A percentile compares a stretch with the other conserved stretches of the same genome.
Conservation (phyloP, 2,113 vertebrate species). For the Hylia prasina region DNA sequence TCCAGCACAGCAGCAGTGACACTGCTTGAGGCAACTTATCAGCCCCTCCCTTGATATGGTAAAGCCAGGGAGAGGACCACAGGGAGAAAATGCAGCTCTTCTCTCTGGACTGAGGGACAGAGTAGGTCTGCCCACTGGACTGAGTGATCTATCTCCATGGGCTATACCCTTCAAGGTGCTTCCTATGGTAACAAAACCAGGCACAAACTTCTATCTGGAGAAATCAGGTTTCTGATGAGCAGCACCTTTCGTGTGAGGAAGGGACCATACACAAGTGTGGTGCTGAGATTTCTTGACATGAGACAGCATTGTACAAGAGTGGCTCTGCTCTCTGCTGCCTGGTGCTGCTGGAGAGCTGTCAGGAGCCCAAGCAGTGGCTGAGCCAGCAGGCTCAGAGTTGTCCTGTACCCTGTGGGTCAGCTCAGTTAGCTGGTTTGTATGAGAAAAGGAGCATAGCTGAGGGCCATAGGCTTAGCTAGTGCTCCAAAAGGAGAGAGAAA, state of each 20-base stretch:
- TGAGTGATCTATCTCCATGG: not conserved
- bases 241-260: not conserved
- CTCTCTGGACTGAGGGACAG: not conserved
- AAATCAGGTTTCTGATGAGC: not conserved
- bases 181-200: not conserved
- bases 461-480: not conserved
- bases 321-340: fast-evolving
- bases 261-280: not conserved
- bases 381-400: not conserved
- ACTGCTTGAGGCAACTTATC: not conserved
- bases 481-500: not conserved
- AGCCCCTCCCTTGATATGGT: not conserved
- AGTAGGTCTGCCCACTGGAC: not conserved
- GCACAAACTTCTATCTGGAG: not conserved
- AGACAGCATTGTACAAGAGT: not conserved
- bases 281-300: not conserved
- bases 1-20: not conserved
- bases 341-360: not conserved
- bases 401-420: not conserved
- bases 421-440: not conserved
- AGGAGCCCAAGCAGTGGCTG: not conserved
- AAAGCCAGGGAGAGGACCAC: not conserved
- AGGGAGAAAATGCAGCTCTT: not conserved
- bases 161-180: not conserved
- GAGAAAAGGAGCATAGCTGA: not conserved